Evolutionary conservation across 1,140 invertebrate genomes (phyloP), one percentile per base, ranked within the genome.

Genomic region (Polypedilum pembai): DNA sequence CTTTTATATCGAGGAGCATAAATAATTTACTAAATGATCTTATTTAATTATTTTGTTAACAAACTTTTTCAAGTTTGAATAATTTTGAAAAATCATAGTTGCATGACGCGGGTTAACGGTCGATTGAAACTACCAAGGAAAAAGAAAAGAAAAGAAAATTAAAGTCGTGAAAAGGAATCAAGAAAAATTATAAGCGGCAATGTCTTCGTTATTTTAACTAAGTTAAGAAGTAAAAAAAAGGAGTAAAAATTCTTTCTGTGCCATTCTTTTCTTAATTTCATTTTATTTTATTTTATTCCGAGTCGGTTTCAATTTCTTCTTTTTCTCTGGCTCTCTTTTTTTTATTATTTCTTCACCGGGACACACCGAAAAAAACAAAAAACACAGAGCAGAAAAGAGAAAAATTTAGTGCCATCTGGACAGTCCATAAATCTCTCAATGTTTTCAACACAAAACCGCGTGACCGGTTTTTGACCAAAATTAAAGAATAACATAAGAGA

Each of bases 351-450:
- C 18, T 69, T 18, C 18, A 10, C 18, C 20, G 17, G 65, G 17
- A 69, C 8, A 56, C 10, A 56, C 10, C 45, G 65, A 69, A 18
- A n/a, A 12, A 12, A 66, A 18, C 63, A 20, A n/a, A 66, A 66
- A 69, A 21, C 7, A 18, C 8, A 21, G 8, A 17, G 18, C n/a
- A 69, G 65, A 18, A 69, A 20, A 21, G 65, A 69, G 20, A 69
- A 69, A 69, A 69, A 69, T 69, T 69, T 69, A 69, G 65, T 69
- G 20, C 65, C 65, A 69, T 69, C 65, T 69, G 65, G 65, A 69
- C 17, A 21, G 65, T 69, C 20, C 65, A 69, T 69, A 69, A 69
- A 69, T 69, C 65, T 69, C 65, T 18, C 17, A 69, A 56, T 56
- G 45, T 56, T 69, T 69, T 69, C 65, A 69, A 69, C 65, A 69